These are phyloP conservation scores for Jacana jacana DNA, from an alignment of 2,113 vertebrate species.

Conservation along the genomic window DNA sequence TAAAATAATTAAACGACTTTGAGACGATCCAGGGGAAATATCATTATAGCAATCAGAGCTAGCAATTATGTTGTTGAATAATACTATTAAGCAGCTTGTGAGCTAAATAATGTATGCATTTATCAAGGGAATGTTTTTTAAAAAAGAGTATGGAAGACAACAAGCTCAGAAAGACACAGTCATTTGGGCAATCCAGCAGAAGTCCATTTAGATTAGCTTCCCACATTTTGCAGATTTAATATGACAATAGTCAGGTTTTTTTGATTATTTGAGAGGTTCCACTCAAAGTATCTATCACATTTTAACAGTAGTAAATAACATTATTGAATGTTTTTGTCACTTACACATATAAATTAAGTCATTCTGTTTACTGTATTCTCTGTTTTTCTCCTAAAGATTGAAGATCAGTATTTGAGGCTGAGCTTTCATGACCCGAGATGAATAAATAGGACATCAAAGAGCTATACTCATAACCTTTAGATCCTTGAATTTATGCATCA, in stretches of 20 bases:
- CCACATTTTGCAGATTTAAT: background rate
- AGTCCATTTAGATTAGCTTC: background rate
- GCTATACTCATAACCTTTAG: slow-evolving; percentile 22
- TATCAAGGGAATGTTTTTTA: background rate
- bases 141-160: background rate
- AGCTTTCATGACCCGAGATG: background rate
- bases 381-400: background rate
- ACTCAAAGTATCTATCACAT: background rate
- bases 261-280: background rate
- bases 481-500: background rate
- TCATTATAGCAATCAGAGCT: background rate
- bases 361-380: background rate
- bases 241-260: background rate
- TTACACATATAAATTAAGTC: background rate
- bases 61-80: background rate
- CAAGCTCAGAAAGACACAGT: background rate
- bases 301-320: background rate
- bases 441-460: slow-evolving; percentile 26
- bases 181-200: background rate
- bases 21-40: background rate
- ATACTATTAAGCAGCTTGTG: background rate
- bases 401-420: background rate
- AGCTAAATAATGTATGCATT: background rate
- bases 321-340: background rate
- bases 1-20: background rate